These are phyloP conservation scores for Zaprionus africanus DNA, from an alignment of 1,140 invertebrate genomes.

Conservation along the genomic window DNA sequence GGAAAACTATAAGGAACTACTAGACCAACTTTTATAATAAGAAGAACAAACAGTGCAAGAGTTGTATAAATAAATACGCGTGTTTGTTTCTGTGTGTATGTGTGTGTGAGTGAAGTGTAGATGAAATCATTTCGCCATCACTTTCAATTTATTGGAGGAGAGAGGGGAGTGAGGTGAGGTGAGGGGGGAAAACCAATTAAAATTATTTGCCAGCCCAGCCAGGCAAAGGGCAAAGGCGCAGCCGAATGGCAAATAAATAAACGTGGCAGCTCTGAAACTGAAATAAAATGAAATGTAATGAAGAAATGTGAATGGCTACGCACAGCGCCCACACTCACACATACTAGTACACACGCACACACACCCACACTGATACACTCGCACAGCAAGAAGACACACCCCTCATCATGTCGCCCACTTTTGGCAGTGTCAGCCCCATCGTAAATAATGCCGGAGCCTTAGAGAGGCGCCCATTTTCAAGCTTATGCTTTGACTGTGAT, in stretches of 20 bases:
- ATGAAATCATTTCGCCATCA: constrained; percentile 66
- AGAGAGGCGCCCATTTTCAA: constrained; percentile 59
- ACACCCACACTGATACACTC: not conserved
- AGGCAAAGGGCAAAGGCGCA: constrained; percentile 71
- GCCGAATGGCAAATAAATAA: constrained; percentile 77
- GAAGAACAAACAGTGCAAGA: constrained; percentile 40
- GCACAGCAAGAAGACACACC: constrained; percentile 7
- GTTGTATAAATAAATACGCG: constrained; percentile 31
- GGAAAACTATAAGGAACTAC: constrained; percentile 24
- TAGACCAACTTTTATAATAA: constrained; percentile 49
- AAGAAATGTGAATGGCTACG: constrained; percentile 70
- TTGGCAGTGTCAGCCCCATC: constrained; percentile 56
- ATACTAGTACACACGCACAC: constrained; percentile 16
- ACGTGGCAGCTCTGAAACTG: constrained; percentile 58
- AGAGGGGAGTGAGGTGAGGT: not conserved
- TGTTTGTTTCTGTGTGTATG: constrained; percentile 8
- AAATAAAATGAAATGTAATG: constrained; percentile 71
- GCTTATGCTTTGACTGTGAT: constrained; percentile 57
- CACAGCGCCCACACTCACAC: constrained; percentile 27
- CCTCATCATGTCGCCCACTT: constrained; percentile 37
- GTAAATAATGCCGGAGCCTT: constrained; percentile 79
- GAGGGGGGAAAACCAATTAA: constrained; percentile 71
- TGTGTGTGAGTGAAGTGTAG: constrained; percentile 37
- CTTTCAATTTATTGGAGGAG: constrained; percentile 36
- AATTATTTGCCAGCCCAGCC: constrained; percentile 71